Evolutionary conservation across 2,888 invertebrate species (phyloP).

Genomic region (Spilarctia lutea): DNA sequence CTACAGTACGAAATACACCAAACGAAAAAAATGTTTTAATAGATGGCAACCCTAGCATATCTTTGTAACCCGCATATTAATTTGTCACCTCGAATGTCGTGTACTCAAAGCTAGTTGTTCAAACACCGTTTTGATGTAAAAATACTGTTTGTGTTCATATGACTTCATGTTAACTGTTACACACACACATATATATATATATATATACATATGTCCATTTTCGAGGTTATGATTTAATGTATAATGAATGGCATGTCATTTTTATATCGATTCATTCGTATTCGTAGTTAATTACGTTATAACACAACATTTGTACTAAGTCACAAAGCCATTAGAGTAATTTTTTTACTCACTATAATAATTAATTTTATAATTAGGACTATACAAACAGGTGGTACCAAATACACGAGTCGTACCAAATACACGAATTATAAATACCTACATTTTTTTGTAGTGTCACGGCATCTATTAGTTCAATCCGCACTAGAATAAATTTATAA

Average conservation of each 20-base stretch:
- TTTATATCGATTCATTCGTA: not conserved
- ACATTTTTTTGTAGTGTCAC: not conserved
- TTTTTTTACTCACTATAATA: no score
- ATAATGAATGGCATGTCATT: not conserved
- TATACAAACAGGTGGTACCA: not conserved
- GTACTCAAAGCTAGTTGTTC: constrained; percentile 17
- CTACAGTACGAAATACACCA: not conserved
- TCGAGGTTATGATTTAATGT: constrained; percentile 8
- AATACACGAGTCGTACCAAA: no score
- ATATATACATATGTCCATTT: constrained; percentile 12
- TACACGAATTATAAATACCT: not conserved
- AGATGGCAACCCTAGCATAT: constrained; percentile 3
- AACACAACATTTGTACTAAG: not conserved
- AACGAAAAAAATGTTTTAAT: not conserved
- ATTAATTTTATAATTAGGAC: no score
- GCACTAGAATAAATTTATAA: not conserved
- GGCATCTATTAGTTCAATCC: not conserved
- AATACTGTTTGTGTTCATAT: constrained; percentile 8
- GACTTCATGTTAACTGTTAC: constrained; percentile 12
- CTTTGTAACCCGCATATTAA: constrained; percentile 25
- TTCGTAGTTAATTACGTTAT: not conserved
- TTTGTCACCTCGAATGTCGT: constrained; percentile 29
- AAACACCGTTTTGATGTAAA: constrained; percentile 21
- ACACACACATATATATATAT: no score
- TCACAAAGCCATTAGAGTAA: not conserved